Evolutionary conservation across 2,888 invertebrate genomes (phyloP).

Genomic region (Polietes domitor): DNA sequence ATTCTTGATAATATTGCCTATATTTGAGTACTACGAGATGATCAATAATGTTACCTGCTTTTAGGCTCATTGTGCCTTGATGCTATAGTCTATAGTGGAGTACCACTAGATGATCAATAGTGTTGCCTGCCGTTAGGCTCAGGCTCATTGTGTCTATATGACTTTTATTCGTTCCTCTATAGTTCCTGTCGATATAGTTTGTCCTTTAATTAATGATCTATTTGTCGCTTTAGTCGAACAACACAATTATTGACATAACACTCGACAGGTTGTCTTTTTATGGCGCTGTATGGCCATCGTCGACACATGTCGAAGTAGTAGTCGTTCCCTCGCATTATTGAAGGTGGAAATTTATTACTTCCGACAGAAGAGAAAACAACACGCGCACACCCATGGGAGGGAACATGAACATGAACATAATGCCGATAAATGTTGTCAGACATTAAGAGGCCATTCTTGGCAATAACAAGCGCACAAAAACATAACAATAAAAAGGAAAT

Average conservation of each 20-base stretch:
- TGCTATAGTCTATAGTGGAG: too few relatives aligned
- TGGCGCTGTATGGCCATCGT: not conserved
- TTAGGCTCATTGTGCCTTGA: too few relatives aligned
- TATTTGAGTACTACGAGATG: too few relatives aligned
- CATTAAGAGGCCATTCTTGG: not conserved
- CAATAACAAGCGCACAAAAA: not conserved
- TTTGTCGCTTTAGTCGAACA: not conserved
- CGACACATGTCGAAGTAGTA: too few relatives aligned
- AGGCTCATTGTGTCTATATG: too few relatives aligned
- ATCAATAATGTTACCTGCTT: too few relatives aligned
- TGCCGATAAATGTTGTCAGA: not conserved
- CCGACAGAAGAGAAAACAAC: not conserved
- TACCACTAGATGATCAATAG: too few relatives aligned
- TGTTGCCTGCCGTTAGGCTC: too few relatives aligned
- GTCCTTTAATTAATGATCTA: not conserved
- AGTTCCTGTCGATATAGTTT: too few relatives aligned
- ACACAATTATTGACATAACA: not conserved
- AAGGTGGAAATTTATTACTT: constrained; percentile 27
- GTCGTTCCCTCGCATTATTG: not conserved
- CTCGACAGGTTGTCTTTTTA: not conserved
- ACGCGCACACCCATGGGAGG: not conserved
- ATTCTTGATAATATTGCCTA: too few relatives aligned
- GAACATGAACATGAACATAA: not conserved
- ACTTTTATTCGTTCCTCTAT: too few relatives aligned
- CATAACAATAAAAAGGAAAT: not conserved